phyloP scores from a whole-genome alignment of 2,888 invertebrate species.

The Corythucha ciliata region DNA sequence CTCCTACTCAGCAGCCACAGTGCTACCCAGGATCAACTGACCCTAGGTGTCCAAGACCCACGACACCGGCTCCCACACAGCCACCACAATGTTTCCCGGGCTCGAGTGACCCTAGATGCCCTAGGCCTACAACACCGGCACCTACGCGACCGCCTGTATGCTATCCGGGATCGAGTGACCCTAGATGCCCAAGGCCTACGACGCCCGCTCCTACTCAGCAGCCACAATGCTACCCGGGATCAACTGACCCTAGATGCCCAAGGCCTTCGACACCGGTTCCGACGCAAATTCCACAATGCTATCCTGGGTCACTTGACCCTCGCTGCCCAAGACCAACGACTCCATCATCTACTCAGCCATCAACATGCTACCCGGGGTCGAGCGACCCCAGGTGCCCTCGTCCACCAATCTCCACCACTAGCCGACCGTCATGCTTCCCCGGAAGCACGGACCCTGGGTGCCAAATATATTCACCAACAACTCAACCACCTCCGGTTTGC shows the following conservation, averaged over 20 bases:
- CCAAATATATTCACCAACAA: conserved; percentile 30
- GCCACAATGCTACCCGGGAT: conserved; percentile 31
- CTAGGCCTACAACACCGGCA: conserved; percentile 3
- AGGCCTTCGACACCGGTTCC: conserved; percentile 31
- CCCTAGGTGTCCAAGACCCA: conserved; percentile 27
- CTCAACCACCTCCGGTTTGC: conserved; percentile 26
- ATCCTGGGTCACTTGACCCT: conserved; percentile 41
- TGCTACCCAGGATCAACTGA: conserved; percentile 29
- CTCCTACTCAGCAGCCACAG: conserved; percentile 24
- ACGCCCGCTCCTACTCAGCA: conserved; percentile 28
- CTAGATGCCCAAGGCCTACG: conserved; percentile 37
- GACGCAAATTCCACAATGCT: conserved; percentile 38
- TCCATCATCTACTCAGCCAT: conserved; percentile 30
- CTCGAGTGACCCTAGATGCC: conserved; percentile 35
- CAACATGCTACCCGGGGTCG: conserved; percentile 38
- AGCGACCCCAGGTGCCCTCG: conserved; percentile 29
- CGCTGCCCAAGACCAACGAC: conserved; percentile 38
- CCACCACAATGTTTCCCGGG: conserved; percentile 38
- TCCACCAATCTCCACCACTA: conserved; percentile 14
- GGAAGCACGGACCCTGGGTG: conserved; percentile 36
- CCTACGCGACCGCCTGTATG: conserved; percentile 25
- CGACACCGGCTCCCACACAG: conserved; percentile 16
- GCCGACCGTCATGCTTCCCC: conserved; percentile 34
- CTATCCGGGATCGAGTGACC: conserved; percentile 37
- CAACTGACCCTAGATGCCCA: conserved; percentile 36